Base-by-base conservation (phyloP, 2,797 vertebrate genomes). In the Oreochromis mossambicus region DNA sequence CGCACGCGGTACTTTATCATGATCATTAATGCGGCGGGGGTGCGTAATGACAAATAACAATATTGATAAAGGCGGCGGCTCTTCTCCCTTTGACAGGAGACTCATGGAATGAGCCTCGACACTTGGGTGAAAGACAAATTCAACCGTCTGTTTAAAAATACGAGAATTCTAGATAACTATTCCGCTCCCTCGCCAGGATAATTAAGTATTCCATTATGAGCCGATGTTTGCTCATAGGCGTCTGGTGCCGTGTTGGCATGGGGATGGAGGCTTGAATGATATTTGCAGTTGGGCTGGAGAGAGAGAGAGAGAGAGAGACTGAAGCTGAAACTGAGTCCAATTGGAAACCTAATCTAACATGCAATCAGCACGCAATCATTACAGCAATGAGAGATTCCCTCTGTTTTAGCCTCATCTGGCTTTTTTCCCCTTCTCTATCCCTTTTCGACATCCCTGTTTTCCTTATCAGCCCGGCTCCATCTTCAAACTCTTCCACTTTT, bases 171-270 rank as follows among this genome's bases (percentile, higher is more conserved):
- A 86, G 87, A 94, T 93, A 95, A 93, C 94, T 96, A 94, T 94
- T 94, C 86, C 78, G 90, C 85, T 90, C 80, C 83, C 87, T 86
- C 88, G 90, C 94, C 91, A 82, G 89, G 82, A 93, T 95, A 93
- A 95, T 95, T 92, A 95, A 93, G 86, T 94, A 94, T 95, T 95
- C 92, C 94, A 95, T 96, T 95, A 95, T 80, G 54, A 92, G 78
- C 81, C 6, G 17, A 50, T 75, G 13, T 89, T 86, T 86, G 89
- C 91, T 88, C 79, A 75, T 75, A 50, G 88, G 82, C 63, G 34
- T 70, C 81, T 68, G 86, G 70, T 10, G n/a, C 81, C 79, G 73
- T 78, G 87, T 80, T 83, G 87, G 84, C 66, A 80, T 82, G 52
- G 17, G 54, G 78, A 79, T 10, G 58, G 55, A 81, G 78, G 81